Evolutionary conservation across 2,888 invertebrate species (phyloP), one percentile per base, ranked within the genome.

Genomic region (Acleris emargana): DNA sequence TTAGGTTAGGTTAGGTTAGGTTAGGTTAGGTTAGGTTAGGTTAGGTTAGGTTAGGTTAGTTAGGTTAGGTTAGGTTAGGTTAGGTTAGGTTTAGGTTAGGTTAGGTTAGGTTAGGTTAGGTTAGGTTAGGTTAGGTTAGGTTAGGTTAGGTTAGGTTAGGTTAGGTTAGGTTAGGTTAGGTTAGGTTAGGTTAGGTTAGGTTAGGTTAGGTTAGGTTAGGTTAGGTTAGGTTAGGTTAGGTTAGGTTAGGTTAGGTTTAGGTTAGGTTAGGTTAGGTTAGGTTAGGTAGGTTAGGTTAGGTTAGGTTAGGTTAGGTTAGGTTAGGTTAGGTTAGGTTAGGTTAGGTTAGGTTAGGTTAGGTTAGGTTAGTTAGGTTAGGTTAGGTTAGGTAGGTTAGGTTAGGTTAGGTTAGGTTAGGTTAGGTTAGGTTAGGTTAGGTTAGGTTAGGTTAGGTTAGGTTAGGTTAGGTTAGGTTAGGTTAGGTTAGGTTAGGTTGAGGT

Each of bases 1-100:
- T 51, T 51, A 51, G 51, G 51, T 51, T 51, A 51, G 51, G 51
- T 51, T 51, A 51, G 51, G 51, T 51, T 51, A 51, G 51, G 51
- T 51, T 51, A 51, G 51, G 51, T 51, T 51, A 51, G 51, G 51
- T 51, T 51, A 51, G 51, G 51, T 51, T 51, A 51, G 51, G 51
- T 51, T 51, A 51, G 51, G 51, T 51, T 51, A 51, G 51, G 51
- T 51, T 51, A 51, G 51, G 51, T 51, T 51, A 51, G 51, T 51
- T 51, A 51, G 51, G 51, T 51, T 51, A 51, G 51, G 51, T 51
- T 51, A 51, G 51, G 51, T 51, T 51, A 51, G 51, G n/a, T n/a
- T n/a, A n/a, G n/a, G n/a, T n/a, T n/a, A n/a, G n/a, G n/a, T n/a
- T n/a, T n/a, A n/a, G n/a, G 51, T 51, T 51, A 51, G 51, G 51